These are phyloP conservation scores for Epinephelus moara DNA, from an alignment of 2,113 vertebrate species.

Conservation along the genomic window DNA sequence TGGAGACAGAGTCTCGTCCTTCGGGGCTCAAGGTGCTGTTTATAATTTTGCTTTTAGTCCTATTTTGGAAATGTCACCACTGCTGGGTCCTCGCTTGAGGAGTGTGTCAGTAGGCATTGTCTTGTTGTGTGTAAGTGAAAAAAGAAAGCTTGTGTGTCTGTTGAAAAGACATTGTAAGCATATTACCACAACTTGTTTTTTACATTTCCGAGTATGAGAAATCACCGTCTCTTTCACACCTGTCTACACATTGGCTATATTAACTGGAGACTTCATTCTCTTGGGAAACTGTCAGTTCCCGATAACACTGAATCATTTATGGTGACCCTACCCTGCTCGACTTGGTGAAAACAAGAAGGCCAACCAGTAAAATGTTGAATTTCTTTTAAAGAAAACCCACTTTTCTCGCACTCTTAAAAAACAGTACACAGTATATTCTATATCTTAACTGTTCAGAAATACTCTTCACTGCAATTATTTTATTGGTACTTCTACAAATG, in stretches of 20 bases:
- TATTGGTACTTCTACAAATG: not conserved
- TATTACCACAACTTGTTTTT: not conserved
- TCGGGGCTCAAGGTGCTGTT: not conserved
- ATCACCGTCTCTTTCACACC: not conserved
- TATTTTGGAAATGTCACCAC: not conserved
- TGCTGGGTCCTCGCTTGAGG: not conserved
- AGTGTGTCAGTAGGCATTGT: not conserved
- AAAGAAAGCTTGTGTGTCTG: not conserved
- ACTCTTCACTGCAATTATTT: not conserved
- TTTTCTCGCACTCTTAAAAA: not conserved
- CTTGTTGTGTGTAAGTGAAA: not conserved
- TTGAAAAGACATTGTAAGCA: not conserved
- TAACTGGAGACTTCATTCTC: not conserved
- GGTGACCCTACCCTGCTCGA: not conserved
- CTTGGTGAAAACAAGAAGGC: not conserved
- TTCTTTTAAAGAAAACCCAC: not conserved
- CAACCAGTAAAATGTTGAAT: not conserved
- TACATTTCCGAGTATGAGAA: not conserved
- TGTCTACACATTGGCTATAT: not conserved
- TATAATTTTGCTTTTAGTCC: conserved; percentile 6
- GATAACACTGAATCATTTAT: not conserved
- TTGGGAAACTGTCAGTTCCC: not conserved
- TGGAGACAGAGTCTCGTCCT: not conserved
- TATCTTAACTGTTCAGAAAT: not conserved
- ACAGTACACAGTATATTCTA: not conserved